These are phyloP conservation scores for Chrysogorgia sp. DNA, from an alignment of 92 coral and sea anemone species.

Conservation along the genomic window DNA sequence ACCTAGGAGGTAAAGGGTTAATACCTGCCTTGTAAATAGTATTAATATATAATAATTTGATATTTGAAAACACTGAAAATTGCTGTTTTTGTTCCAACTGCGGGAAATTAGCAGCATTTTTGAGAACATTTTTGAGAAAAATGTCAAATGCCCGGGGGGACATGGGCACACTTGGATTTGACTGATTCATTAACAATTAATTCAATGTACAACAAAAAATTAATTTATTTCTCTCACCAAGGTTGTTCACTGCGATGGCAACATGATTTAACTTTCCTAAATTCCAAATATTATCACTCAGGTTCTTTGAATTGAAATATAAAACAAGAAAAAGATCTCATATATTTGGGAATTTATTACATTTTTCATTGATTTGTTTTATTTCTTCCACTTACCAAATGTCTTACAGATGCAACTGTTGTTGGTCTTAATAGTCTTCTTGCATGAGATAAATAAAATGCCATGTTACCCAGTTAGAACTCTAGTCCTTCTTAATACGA, in stretches of 20 bases:
- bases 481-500: background rate
- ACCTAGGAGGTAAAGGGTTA: no score
- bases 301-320: conserved; percentile 50
- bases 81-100: no score
- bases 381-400: conserved; percentile 9
- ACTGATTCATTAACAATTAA: no score
- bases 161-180: no score
- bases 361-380: no score
- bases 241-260: conserved; percentile 95
- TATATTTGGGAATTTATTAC: no score
- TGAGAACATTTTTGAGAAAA: no score
- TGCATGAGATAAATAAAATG: conserved; percentile 9
- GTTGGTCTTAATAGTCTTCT: conserved; percentile 12
- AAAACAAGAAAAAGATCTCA: conserved; percentile 3
- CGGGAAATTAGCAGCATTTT: no score
- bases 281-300: conserved; percentile 76
- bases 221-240: conserved; percentile 55
- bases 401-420: conserved; percentile 1
- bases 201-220: background rate
- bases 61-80: no score
- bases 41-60: no score
- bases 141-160: no score
- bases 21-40: no score
- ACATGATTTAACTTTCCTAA: conserved; percentile 95
- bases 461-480: conserved; percentile 15